phyloP scores from a whole-genome alignment of 2,888 invertebrate species.

The Cordilura impudica region DNA sequence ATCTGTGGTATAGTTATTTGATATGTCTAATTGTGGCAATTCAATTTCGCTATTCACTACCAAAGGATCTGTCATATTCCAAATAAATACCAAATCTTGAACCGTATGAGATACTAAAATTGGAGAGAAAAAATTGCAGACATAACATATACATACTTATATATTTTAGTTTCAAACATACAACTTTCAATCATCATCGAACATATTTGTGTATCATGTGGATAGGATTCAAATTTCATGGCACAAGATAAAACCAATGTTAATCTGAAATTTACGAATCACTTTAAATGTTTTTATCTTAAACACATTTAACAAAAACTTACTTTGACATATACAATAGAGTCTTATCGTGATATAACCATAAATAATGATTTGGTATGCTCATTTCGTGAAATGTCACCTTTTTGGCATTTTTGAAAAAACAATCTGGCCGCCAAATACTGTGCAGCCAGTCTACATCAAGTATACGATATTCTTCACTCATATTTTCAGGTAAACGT shows the following conservation, averaged over 20 bases:
- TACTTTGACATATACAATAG: slow-evolving; percentile 95
- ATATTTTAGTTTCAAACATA: slow-evolving; percentile 80
- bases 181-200: slow-evolving; percentile 96
- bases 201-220: slow-evolving; percentile 95
- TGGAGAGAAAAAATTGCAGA: too few relatives aligned
- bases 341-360: slow-evolving; percentile 94
- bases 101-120: slow-evolving; percentile 93
- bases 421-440: slow-evolving; percentile 95
- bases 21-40: slow-evolving; percentile 90
- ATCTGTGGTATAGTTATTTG: slow-evolving; percentile 92
- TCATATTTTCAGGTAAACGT: slow-evolving; percentile 94
- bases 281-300: neutral
- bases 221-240: slow-evolving; percentile 96
- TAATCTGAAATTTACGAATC: slow-evolving; percentile 80
- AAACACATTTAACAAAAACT: slow-evolving; percentile 71
- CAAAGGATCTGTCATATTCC: slow-evolving; percentile 93
- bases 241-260: slow-evolving; percentile 94
- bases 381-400: slow-evolving; percentile 97
- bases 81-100: slow-evolving; percentile 94
- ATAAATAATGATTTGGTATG: slow-evolving; percentile 94
- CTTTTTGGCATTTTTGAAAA: slow-evolving; percentile 95
- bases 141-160: too few relatives aligned
- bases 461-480: slow-evolving; percentile 92
- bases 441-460: slow-evolving; percentile 94
- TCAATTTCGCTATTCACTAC: slow-evolving; percentile 94